Evolutionary conservation across 1,140 invertebrate genomes (phyloP).

Genomic region (Aphaenogaster ashmeadi): DNA sequence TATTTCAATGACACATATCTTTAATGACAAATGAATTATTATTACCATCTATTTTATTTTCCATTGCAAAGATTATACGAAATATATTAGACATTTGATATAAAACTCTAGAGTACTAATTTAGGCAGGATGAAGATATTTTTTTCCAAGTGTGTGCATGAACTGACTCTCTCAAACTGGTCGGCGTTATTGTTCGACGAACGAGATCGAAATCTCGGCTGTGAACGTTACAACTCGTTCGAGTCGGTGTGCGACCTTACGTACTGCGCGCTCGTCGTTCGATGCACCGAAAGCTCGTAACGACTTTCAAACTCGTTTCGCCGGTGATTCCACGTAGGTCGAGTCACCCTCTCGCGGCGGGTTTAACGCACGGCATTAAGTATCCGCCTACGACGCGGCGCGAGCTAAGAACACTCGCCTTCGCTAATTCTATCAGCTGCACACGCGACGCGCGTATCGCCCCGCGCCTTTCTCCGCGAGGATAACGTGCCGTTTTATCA

Average conservation of each 20-base stretch:
- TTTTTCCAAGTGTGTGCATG: not conserved
- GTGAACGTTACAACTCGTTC: slow-evolving; percentile 16
- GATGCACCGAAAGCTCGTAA: slow-evolving; percentile 53
- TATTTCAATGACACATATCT: not conserved
- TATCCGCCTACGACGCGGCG: slow-evolving; percentile 19
- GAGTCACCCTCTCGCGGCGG: not conserved
- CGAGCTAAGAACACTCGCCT: slow-evolving; percentile 64
- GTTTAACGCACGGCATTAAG: slow-evolving; percentile 14
- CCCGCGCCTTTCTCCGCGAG: slow-evolving; percentile 49
- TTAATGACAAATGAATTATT: not conserved
- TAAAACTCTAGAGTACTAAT: not conserved
- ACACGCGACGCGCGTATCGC: slow-evolving; percentile 70
- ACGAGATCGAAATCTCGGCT: slow-evolving; percentile 40
- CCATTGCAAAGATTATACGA: not conserved
- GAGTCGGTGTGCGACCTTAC: slow-evolving; percentile 10
- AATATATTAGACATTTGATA: not conserved
- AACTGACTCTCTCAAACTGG: not conserved
- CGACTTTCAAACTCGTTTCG: slow-evolving; percentile 49
- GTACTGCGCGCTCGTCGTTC: not conserved
- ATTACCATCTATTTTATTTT: not conserved
- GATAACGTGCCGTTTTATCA: slow-evolving; percentile 73
- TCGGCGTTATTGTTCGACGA: not conserved
- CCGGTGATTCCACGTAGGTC: slow-evolving; percentile 37
- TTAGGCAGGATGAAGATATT: not conserved
- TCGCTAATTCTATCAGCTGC: slow-evolving; percentile 78